These are phyloP conservation scores for Lasaia peninsularis DNA, from an alignment of 1,140 invertebrate species.

Conservation along the genomic window DNA sequence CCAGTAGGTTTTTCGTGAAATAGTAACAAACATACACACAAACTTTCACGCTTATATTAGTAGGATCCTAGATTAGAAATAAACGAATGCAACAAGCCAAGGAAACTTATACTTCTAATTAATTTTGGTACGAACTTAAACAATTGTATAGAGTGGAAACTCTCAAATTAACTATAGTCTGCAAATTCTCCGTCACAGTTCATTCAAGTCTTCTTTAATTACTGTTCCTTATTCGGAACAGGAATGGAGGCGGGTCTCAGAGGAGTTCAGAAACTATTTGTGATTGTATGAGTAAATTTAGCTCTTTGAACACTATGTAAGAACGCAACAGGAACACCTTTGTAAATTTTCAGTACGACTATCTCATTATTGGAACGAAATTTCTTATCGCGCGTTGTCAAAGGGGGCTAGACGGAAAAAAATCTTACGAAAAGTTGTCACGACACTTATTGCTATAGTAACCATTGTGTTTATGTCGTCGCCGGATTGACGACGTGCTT, in stretches of 20 bases:
- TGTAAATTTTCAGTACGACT: conserved; percentile 53
- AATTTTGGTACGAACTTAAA: conserved; percentile 27
- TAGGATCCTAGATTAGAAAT: background rate
- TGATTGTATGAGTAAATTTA: conserved; percentile 50
- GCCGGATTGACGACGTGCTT: too few relatives aligned
- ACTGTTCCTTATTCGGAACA: conserved; percentile 43
- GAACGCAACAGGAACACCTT: conserved; percentile 56
- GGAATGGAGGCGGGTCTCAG: conserved; percentile 28
- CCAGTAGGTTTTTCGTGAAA: too few relatives aligned
- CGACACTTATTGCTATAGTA: too few relatives aligned
- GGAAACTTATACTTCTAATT: conserved; percentile 23
- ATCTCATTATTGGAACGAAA: conserved; percentile 53
- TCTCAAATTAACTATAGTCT: conserved; percentile 33
- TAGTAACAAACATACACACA: too few relatives aligned
- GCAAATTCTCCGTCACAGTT: conserved; percentile 37
- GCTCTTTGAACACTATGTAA: conserved; percentile 34
- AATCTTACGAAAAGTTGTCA: too few relatives aligned
- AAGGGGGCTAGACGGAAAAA: too few relatives aligned
- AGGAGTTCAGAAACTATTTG: conserved; percentile 51
- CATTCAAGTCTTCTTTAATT: conserved; percentile 59
- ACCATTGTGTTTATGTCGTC: too few relatives aligned
- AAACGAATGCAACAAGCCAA: conserved; percentile 10
- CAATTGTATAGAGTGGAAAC: conserved; percentile 31
- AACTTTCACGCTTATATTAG: too few relatives aligned
- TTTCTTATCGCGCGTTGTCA: too few relatives aligned